phyloP scores from a whole-genome alignment of 2,888 invertebrate genomes.

The Cantharis flavilabris region DNA sequence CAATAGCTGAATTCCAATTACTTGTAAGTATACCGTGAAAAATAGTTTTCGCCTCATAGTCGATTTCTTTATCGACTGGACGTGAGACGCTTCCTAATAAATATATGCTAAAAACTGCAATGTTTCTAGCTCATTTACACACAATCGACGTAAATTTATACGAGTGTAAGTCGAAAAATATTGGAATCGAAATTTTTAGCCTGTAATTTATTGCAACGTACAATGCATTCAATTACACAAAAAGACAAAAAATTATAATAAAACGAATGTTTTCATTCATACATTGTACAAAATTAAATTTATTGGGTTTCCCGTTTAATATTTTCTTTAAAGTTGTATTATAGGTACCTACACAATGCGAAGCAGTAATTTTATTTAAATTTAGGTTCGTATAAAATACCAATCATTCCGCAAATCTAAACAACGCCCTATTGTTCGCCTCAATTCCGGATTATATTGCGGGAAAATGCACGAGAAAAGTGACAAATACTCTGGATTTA shows the following conservation, averaged over 20 bases:
- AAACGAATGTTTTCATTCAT: neutral
- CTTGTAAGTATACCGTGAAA: neutral
- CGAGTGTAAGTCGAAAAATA: neutral
- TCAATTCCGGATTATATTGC: conserved; percentile 16
- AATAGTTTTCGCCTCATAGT: conserved; percentile 7
- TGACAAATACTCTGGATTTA: conserved; percentile 18
- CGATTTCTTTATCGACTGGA: conserved; percentile 20
- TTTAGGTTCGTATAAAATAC: neutral
- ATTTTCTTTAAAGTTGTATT: neutral
- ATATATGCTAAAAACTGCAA: neutral
- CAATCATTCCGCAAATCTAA: neutral
- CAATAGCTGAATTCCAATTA: neutral
- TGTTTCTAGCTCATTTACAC: neutral
- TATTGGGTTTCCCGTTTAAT: neutral
- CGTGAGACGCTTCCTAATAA: conserved; percentile 9
- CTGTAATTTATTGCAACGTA: neutral
- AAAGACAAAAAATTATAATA: neutral
- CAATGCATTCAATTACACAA: neutral
- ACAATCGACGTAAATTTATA: neutral
- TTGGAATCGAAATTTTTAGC: neutral
- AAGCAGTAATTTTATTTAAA: neutral
- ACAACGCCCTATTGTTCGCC: conserved; percentile 19
- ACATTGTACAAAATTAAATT: neutral
- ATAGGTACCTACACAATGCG: neutral
- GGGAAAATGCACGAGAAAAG: conserved; percentile 9